Base-by-base conservation (phyloP, 2,888 invertebrate genomes). In the Acleris holmiana region DNA sequence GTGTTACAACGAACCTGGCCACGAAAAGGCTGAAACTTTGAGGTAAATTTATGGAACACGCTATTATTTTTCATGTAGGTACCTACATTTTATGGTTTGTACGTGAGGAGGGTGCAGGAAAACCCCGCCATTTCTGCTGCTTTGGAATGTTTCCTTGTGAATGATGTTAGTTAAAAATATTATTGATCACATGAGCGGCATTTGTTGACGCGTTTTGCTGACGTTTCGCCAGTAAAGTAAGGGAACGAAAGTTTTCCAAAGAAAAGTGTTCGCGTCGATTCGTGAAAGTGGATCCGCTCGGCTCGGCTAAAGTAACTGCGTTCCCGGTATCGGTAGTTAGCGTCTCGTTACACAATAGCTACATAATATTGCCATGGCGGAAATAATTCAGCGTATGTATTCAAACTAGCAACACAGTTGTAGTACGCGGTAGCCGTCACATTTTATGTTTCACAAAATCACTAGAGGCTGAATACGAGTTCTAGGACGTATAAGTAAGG, bases 301-400 rank as follows among this genome's bases (percentile, higher is more conserved):
- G 23, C 47, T 67, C 71, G 67, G 71, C 70, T 77, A 71, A 67
- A 69, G 71, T 78, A 77, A 76, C 76, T 66, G 64, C 55, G 69
- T 84, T 85, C 85, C 76, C 70, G 67, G 79, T 80, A 84, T 73
- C 71, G 75, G 69, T 71, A 70, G 71, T 72, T 70, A 60, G 58
- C 71, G 63, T 78, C 73, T 67, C 51, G 67, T 80, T 78, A 72
- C 79, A 77, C 74, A 78, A 74, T 75, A 70, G 69, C 69, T 69
- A 67, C 71, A 63, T 68, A 69, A 71, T 73, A 68, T 61, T 71
- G 56, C 35, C 29, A 49, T 19, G 13, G 29, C 59, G 54, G 64
- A 55, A 49, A 59, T 54, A 64, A n/a, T 54, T n/a, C 41, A 13
- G 41, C 54, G 48, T 53, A 54, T 29, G 53, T 53, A 64, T 59